Conservation (phyloP, 2,888 invertebrate genomes). For the Eupithecia dodoneata region DNA sequence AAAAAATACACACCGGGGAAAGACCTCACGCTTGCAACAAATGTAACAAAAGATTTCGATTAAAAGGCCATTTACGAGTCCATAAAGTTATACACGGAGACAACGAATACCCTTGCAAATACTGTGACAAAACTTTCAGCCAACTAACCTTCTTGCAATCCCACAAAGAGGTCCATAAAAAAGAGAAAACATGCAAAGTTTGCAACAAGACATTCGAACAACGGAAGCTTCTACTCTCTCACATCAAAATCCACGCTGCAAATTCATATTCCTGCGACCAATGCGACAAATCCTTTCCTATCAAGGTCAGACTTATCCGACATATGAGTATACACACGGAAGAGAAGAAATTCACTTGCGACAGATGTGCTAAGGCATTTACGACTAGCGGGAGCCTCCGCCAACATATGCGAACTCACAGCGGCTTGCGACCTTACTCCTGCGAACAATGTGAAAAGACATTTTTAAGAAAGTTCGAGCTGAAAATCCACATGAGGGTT, state of each 20-base stretch:
- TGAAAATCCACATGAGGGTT: constrained; percentile 20
- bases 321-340: constrained; percentile 11
- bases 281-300: constrained; percentile 20
- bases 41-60: constrained; percentile 18
- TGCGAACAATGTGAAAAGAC: constrained; percentile 28
- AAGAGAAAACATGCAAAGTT: constrained; percentile 9
- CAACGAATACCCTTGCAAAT: constrained; percentile 11
- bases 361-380: constrained; percentile 12
- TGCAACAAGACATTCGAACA: constrained; percentile 11
- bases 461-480: constrained; percentile 19
- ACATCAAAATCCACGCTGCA: constrained; percentile 18
- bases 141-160: constrained; percentile 7
- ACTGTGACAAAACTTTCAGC: constrained; percentile 7
- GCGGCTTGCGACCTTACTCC: constrained; percentile 17
- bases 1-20: constrained; percentile 18
- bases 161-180: constrained; percentile 5
- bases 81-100: constrained; percentile 9
- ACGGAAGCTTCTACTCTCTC: constrained; percentile 8
- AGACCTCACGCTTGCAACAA: constrained; percentile 25
- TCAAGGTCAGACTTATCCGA: constrained; percentile 1
- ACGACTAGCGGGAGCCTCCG: constrained; percentile 10
- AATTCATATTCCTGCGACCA: constrained; percentile 15
- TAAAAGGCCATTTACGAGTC: constrained; percentile 6
- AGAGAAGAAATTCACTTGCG: constrained; percentile 11
- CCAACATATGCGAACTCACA: constrained; percentile 26